A percentile compares a stretch with the other conserved stretches of the same genome.
Evolutionary conservation across 2,888 invertebrate species (phyloP).

Genomic region (Thelaira solivaga): DNA sequence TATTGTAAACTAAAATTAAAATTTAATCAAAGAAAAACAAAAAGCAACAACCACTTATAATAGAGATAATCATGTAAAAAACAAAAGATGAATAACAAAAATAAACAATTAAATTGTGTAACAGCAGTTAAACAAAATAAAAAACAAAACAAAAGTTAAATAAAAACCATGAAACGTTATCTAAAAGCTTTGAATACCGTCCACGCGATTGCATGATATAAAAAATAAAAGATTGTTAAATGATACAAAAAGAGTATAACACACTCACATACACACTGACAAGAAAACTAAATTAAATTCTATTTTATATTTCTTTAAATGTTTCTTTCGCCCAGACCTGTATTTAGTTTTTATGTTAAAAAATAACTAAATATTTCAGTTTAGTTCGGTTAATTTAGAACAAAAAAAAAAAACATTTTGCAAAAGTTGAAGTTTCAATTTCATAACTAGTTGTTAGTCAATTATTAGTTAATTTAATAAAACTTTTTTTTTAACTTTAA

Average conservation of each 20-base stretch:
- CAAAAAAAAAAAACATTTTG: slow-evolving; percentile 9
- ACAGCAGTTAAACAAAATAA: too few relatives aligned
- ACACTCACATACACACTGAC: slow-evolving; percentile 52
- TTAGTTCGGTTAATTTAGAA: neutral
- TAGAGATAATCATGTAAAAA: slow-evolving; percentile 58
- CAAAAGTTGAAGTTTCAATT: slow-evolving; percentile 61
- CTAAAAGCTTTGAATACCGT: slow-evolving; percentile 71
- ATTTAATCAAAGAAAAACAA: too few relatives aligned
- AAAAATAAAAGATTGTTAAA: slow-evolving; percentile 63
- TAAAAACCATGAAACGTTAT: slow-evolving; percentile 64
- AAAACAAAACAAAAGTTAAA: slow-evolving; percentile 34
- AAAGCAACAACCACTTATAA: slow-evolving; percentile 47
- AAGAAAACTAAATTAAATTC: slow-evolving; percentile 19
- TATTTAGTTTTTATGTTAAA: neutral
- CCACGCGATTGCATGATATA: slow-evolving; percentile 65
- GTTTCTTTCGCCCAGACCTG: neutral
- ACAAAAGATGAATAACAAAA: slow-evolving; percentile 9
- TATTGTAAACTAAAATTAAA: slow-evolving; percentile 61
- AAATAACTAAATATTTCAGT: neutral
- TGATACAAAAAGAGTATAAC: slow-evolving; percentile 68
- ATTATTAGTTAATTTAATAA: too few relatives aligned
- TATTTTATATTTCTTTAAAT: slow-evolving; percentile 13
- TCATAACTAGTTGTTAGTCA: too few relatives aligned
- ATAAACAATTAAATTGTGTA: slow-evolving; percentile 13
- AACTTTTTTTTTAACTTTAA: too few relatives aligned